phyloP scores from a whole-genome alignment of 2,113 vertebrate species.

The Symphodus melops region DNA sequence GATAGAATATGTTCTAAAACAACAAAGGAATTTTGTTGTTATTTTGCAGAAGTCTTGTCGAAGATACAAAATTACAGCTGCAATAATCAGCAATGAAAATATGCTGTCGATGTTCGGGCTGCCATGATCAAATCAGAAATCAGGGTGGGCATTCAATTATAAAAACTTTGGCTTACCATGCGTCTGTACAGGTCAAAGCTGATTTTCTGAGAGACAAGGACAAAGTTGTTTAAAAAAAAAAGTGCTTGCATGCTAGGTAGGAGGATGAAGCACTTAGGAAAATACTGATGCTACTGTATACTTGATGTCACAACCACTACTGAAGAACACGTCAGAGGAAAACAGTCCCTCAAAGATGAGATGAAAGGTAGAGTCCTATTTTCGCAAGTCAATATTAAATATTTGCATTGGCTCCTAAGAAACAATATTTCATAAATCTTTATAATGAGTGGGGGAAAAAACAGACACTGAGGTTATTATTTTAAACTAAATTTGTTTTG shows the following conservation, averaged over 20 bases:
- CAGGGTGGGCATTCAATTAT: background rate
- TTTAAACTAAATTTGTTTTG: no score
- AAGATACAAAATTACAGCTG: background rate
- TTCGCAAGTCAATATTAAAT: background rate
- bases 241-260: background rate
- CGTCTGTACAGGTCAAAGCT: conserved; percentile 87
- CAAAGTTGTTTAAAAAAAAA: background rate
- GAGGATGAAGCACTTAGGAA: background rate
- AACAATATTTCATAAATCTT: background rate
- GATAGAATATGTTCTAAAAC: conserved; percentile 91
- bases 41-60: background rate
- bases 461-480: no score
- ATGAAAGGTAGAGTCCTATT: background rate
- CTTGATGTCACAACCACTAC: background rate
- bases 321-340: background rate
- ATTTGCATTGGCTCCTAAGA: background rate
- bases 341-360: conserved; percentile 6
- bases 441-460: background rate
- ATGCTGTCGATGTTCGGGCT: background rate
- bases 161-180: conserved; percentile 69
- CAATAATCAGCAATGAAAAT: background rate
- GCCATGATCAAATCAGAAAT: background rate
- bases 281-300: background rate
- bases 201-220: conserved; percentile 86
- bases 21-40: conserved; percentile 18